phyloP scores from a whole-genome alignment of 2,113 vertebrate species.

The Apteryx owenii region DNA sequence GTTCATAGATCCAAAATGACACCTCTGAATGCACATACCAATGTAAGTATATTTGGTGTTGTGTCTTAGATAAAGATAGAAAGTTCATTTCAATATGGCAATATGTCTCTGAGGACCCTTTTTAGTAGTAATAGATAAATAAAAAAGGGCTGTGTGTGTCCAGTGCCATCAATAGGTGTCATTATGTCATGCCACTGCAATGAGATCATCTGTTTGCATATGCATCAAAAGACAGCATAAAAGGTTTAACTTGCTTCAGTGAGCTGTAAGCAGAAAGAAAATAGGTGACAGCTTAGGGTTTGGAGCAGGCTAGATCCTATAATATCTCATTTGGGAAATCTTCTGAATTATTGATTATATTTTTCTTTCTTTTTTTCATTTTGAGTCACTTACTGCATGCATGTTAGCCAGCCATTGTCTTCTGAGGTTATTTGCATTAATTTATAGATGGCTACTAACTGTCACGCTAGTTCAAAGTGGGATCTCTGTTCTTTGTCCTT shows the following conservation, averaged over 20 bases:
- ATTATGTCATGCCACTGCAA: neutral
- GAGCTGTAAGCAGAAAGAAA: neutral
- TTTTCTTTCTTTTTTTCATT: neutral
- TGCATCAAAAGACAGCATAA: constrained; percentile 25
- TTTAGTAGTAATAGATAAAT: neutral
- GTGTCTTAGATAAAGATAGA: neutral
- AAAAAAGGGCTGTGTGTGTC: neutral
- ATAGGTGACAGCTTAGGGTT: neutral
- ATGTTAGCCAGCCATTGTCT: neutral
- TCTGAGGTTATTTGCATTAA: constrained; percentile 1
- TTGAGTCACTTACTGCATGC: neutral
- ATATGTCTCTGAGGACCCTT: neutral
- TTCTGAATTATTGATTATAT: neutral
- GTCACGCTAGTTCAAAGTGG: neutral
- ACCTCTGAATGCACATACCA: neutral
- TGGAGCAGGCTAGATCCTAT: neutral
- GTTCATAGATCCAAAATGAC: neutral
- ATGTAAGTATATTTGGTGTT: neutral
- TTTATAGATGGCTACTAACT: neutral
- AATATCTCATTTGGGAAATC: neutral
- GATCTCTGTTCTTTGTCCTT: neutral
- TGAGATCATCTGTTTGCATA: neutral
- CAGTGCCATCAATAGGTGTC: neutral
- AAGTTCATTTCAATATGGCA: neutral
- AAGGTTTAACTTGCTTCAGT: neutral